Conservation (phyloP, 2,113 vertebrate species). For the Isurus oxyrinchus region DNA sequence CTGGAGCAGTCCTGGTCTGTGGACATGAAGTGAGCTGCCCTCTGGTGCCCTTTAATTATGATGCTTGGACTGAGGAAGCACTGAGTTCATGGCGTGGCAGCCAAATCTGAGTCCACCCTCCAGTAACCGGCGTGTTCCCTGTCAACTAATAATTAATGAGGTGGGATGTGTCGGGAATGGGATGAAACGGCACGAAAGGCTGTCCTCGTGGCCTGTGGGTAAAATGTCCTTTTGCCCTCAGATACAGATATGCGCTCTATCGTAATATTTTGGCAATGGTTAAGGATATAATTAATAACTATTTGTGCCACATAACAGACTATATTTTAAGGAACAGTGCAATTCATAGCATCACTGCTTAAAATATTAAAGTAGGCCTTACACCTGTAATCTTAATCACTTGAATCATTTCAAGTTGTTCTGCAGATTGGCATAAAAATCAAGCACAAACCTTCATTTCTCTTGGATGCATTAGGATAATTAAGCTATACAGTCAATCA, state of each 20-base stretch:
- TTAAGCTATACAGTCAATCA: constrained; percentile 29
- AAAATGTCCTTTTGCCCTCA: too few species aligned
- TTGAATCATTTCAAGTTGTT: background rate
- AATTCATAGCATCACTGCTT: background rate
- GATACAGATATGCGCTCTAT: background rate
- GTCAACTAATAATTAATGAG: too few species aligned
- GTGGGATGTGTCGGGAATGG: too few species aligned
- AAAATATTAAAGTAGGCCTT: background rate
- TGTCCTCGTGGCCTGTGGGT: too few species aligned
- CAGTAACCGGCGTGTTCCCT: too few species aligned
- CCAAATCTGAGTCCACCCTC: too few species aligned
- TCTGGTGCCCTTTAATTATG: too few species aligned
- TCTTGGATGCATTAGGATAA: constrained; percentile 11
- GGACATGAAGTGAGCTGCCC: too few species aligned
- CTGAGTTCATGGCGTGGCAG: too few species aligned
- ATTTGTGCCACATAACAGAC: background rate
- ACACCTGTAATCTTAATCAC: background rate
- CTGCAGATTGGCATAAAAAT: background rate
- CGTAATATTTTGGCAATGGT: background rate
- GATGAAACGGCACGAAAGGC: too few species aligned
- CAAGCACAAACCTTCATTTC: background rate
- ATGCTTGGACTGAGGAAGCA: too few species aligned
- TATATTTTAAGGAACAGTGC: background rate
- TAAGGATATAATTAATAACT: background rate
- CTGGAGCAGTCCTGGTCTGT: too few species aligned